Percentiles rank a stretch among this genome's conserved stretches.
Conservation (phyloP, 2,888 invertebrate species). For the Agrotis clavis region DNA sequence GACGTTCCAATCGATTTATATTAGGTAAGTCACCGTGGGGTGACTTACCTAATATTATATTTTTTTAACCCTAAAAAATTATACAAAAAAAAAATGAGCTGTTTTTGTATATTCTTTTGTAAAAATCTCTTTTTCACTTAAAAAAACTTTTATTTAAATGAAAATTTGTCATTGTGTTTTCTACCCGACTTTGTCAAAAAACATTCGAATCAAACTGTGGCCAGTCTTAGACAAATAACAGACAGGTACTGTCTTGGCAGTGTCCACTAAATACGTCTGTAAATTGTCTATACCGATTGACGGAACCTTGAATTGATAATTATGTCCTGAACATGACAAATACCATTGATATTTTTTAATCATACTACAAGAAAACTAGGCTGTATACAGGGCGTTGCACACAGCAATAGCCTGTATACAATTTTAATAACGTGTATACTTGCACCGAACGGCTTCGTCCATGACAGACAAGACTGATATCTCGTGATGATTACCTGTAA, state of each 20-base stretch:
- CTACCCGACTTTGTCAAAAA: too few species aligned
- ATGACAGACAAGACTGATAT: neutral
- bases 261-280: too few species aligned
- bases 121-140: too few species aligned
- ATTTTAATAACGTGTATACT: neutral
- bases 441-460: neutral
- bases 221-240: neutral
- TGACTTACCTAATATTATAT: conserved; percentile 3
- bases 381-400: too few species aligned
- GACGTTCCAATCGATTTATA: neutral
- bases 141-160: too few species aligned
- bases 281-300: neutral
- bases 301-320: neutral
- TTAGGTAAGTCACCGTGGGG: too few species aligned
- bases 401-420: too few species aligned
- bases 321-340: too few species aligned
- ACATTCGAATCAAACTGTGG: too few species aligned
- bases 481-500: conserved; percentile 7
- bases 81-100: too few species aligned
- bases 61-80: conserved; percentile 16
- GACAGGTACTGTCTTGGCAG: neutral
- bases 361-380: neutral
- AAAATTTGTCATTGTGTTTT: too few species aligned
- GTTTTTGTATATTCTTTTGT: too few species aligned
- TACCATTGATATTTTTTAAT: neutral